These are phyloP conservation scores for Glaucopsyche alexis DNA, from an alignment of 2,888 invertebrate genomes.

Conservation along the genomic window DNA sequence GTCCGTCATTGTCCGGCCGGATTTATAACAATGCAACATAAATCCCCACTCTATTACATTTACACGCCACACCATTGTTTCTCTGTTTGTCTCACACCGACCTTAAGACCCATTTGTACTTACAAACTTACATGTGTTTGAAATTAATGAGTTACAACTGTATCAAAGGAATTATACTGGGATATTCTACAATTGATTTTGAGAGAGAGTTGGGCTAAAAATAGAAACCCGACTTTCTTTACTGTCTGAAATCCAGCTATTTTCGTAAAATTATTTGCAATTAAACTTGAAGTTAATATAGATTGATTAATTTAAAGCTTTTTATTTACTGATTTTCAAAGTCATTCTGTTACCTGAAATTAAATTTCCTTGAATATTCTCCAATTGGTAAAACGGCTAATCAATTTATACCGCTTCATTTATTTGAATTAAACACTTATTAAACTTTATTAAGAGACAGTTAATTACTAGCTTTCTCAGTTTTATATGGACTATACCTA, in stretches of 20 bases:
- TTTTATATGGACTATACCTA: too few relatives aligned
- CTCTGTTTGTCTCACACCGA: constrained; percentile 27
- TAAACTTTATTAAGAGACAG: too few relatives aligned
- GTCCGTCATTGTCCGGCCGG: constrained; percentile 53
- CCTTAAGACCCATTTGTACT: not conserved
- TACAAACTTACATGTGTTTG: constrained; percentile 4
- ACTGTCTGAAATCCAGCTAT: not conserved
- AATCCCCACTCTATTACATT: constrained; percentile 35
- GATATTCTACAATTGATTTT: not conserved
- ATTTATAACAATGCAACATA: constrained; percentile 44
- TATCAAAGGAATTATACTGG: not conserved
- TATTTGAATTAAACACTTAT: too few relatives aligned
- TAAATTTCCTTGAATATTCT: too few relatives aligned
- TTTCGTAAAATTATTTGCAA: too few relatives aligned
- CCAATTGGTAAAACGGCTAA: too few relatives aligned
- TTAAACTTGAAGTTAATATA: too few relatives aligned
- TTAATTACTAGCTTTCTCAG: too few relatives aligned
- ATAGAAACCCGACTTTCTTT: not conserved
- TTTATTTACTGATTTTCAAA: too few relatives aligned
- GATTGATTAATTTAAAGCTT: too few relatives aligned
- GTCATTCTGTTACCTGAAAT: too few relatives aligned
- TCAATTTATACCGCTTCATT: too few relatives aligned
- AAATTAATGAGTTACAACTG: not conserved
- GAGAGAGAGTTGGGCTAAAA: not conserved
- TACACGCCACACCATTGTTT: constrained; percentile 25